Conservation (phyloP, 2,888 invertebrate species). For the Drosophila mimetica region DNA sequence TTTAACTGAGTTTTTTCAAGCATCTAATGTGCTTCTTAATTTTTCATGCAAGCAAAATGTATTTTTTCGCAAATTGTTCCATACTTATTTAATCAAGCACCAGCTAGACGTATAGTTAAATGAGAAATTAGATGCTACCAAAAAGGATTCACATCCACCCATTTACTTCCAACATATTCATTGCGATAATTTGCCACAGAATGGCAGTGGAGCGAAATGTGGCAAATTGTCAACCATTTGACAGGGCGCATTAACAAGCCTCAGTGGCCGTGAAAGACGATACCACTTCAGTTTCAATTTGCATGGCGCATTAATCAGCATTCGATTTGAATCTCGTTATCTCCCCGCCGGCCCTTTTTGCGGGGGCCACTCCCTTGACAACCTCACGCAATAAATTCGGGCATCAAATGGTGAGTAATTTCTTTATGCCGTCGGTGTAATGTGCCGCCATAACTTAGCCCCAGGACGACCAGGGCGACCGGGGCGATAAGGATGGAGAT, state of each 20-base stretch:
- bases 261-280: slow-evolving; percentile 29
- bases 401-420: slow-evolving; percentile 76
- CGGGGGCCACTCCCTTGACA: slow-evolving; percentile 24
- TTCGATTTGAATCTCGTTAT: slow-evolving; percentile 79
- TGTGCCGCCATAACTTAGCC: slow-evolving; percentile 66
- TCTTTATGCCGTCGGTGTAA: slow-evolving; percentile 53
- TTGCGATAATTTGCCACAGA: slow-evolving; percentile 21
- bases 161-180: slow-evolving; percentile 6
- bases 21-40: too few species aligned
- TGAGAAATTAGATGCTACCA: neutral
- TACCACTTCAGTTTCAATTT: slow-evolving; percentile 70
- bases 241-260: slow-evolving; percentile 34
- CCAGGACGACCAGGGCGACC: neutral
- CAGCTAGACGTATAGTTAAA: neutral
- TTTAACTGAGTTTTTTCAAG: too few species aligned
- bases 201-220: slow-evolving; percentile 10
- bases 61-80: too few species aligned
- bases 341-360: slow-evolving; percentile 19
- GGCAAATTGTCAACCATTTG: slow-evolving; percentile 43
- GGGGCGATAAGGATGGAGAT: slow-evolving; percentile 1
- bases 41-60: too few species aligned
- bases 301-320: slow-evolving; percentile 72
- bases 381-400: slow-evolving; percentile 66
- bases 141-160: neutral
- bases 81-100: too few species aligned